Evolutionary conservation across 1,140 invertebrate genomes (phyloP), one percentile per base, ranked within the genome.

Genomic region (Diachasma alloeum): DNA sequence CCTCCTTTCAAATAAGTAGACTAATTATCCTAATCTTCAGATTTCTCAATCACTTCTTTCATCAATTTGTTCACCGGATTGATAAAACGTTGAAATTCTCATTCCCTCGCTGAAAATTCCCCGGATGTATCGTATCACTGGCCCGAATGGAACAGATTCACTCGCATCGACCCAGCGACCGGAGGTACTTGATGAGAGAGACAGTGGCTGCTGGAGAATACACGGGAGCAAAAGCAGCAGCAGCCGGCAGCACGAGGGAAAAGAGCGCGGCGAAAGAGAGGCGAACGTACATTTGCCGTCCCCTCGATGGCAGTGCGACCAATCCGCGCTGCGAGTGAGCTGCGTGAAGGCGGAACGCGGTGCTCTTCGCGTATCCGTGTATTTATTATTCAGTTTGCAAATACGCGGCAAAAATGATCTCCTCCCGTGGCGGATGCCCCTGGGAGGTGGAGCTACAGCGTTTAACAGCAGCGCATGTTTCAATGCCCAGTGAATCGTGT

Each of bases 311-410:
- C 78, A 81, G 76, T 80, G 82, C 85, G 84, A 88, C 88, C 88
- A 89, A 89, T 89, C 85, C 84, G 87, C 87, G 86, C 79, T 76
- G 81, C 83, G 83, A 82, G 83, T 84, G 83, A 87, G 83, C 87
- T 89, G 87, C 87, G 87, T 89, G 88, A 90, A 89, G 88, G 88
- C 88, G 88, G 88, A 89, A 90, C 87, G 84, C 85, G 85, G 44
- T 72, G 77, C 84, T 85, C 85, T 84, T 87, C 86, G 84, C 84
- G 83, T 86, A 85, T 84, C 80, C 82, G 85, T 83, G 84, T 88
- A 89, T 89, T 89, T 89, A 89, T 89, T 88, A 89, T 89, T 89
- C 87, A 87, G 88, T 88, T 89, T 89, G 88, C 87, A 89, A 89
- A 89, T 89, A 88, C 87, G 82, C 83, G 85, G 87, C 84, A 88